These are phyloP conservation scores for Cistogaster globosa DNA, from an alignment of 2,888 invertebrate genomes.

Conservation along the genomic window DNA sequence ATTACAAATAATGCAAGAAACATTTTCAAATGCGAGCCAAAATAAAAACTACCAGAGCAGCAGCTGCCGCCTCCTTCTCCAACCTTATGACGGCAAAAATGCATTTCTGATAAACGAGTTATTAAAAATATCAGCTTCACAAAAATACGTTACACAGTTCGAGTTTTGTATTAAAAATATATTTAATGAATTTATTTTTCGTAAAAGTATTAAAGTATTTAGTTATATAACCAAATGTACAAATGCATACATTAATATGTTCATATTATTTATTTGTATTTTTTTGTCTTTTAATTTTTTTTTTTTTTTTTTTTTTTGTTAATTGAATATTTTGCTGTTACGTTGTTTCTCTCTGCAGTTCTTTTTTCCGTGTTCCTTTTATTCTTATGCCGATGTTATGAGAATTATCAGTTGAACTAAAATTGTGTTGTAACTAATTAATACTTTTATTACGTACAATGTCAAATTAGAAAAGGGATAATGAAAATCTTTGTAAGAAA, in stretches of 20 bases:
- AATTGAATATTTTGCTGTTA: conserved; percentile 17
- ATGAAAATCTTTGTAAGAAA: conserved; percentile 14
- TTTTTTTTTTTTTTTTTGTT: background rate
- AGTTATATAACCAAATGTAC: conserved; percentile 37
- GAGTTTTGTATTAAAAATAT: background rate
- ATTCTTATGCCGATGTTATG: conserved; percentile 9
- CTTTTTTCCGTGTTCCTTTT: conserved; percentile 13
- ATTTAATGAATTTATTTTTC: conserved; percentile 5
- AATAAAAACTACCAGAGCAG: conserved; percentile 17
- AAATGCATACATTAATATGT: background rate
- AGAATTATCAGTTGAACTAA: conserved; percentile 21
- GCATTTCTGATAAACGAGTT: conserved; percentile 51
- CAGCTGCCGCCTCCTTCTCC: conserved; percentile 20
- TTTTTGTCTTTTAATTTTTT: conserved; percentile 21
- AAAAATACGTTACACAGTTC: conserved; percentile 37
- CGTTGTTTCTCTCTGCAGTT: background rate
- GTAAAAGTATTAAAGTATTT: conserved; percentile 9
- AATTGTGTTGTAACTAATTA: conserved; percentile 8
- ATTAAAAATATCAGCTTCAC: conserved; percentile 36
- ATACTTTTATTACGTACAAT: background rate
- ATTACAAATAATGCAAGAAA: conserved; percentile 49
- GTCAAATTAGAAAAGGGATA: conserved; percentile 11
- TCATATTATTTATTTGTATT: background rate
- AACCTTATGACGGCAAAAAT: conserved; percentile 39
- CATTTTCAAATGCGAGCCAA: conserved; percentile 28